A percentile compares a stretch with the other conserved stretches of the same genome.
phyloP scores from a whole-genome alignment of 2,113 vertebrate species.

The Amazona guildingii region DNA sequence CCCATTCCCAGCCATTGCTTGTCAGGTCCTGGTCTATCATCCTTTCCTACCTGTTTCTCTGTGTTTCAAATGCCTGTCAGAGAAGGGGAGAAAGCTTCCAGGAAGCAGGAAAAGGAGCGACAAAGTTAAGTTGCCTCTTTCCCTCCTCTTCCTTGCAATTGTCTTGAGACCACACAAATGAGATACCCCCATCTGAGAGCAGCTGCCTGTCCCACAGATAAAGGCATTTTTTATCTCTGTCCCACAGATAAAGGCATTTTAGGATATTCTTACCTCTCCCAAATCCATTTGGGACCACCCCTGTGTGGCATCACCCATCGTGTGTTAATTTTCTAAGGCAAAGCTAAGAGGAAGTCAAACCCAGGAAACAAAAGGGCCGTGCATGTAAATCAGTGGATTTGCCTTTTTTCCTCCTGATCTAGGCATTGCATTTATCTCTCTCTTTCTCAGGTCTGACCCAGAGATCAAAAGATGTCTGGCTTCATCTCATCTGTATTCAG shows the following conservation, averaged over 20 bases:
- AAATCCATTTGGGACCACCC: neutral
- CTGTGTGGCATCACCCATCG: neutral
- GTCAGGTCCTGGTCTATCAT: neutral
- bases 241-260: neutral
- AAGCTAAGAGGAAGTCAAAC: neutral
- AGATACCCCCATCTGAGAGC: neutral
- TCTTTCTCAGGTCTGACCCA: neutral
- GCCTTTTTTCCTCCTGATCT: neutral
- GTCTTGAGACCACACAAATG: neutral
- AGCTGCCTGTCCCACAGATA: neutral
- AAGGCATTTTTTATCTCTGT: neutral
- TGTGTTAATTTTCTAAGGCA: neutral
- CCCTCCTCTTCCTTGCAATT: neutral
- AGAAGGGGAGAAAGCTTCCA: neutral
- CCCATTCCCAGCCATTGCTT: neutral
- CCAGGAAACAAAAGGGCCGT: neutral
- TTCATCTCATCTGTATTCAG: neutral
- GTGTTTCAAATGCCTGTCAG: neutral
- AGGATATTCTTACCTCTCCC: neutral
- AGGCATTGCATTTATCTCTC: neutral
- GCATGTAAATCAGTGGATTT: neutral
- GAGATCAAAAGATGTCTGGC: conserved; percentile 36
- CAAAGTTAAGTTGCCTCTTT: neutral
- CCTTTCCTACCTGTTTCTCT: neutral
- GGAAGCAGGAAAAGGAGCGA: neutral